phyloP scores from a whole-genome alignment of 2,888 invertebrate genomes.

The Papilio elwesi region DNA sequence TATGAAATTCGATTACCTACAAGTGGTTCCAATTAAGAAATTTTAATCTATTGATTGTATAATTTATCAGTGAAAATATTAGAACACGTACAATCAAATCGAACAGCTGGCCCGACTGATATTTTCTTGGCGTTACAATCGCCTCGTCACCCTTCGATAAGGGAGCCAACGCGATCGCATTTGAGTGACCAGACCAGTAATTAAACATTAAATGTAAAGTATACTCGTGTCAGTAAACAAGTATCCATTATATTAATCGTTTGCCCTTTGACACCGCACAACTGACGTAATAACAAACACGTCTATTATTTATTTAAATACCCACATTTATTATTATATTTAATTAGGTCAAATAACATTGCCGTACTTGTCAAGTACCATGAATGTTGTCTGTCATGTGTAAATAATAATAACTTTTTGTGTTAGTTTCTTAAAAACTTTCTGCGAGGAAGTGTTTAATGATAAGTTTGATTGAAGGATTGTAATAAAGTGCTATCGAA shows the following conservation, averaged over 20 bases:
- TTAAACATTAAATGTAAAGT: conserved; percentile 15
- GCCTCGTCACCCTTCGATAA: conserved; percentile 30
- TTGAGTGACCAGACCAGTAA: conserved; percentile 25
- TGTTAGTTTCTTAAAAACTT: conserved; percentile 20
- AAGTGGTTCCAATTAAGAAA: background rate
- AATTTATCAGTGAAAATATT: conserved; percentile 21
- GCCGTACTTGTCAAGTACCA: background rate
- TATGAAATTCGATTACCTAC: background rate
- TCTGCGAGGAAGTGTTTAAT: background rate
- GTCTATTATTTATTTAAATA: conserved; percentile 26
- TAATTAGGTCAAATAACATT: conserved; percentile 32
- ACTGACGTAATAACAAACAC: conserved; percentile 18
- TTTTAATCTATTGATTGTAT: conserved; percentile 20
- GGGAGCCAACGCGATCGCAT: conserved; percentile 21
- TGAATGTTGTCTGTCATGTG: background rate
- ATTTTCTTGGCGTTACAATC: conserved; percentile 29
- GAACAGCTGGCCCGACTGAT: conserved; percentile 19
- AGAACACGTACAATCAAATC: background rate
- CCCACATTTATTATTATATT: conserved; percentile 25
- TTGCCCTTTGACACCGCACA: conserved; percentile 33
- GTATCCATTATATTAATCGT: conserved; percentile 30
- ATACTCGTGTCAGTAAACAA: conserved; percentile 31
- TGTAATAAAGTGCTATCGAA: background rate
- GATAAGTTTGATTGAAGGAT: background rate
- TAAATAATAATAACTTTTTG: conserved; percentile 31